A percentile compares a stretch with the other conserved stretches of the same genome.
Evolutionary conservation across 1,140 invertebrate genomes (phyloP).

Genomic region (Fopius arisanus): DNA sequence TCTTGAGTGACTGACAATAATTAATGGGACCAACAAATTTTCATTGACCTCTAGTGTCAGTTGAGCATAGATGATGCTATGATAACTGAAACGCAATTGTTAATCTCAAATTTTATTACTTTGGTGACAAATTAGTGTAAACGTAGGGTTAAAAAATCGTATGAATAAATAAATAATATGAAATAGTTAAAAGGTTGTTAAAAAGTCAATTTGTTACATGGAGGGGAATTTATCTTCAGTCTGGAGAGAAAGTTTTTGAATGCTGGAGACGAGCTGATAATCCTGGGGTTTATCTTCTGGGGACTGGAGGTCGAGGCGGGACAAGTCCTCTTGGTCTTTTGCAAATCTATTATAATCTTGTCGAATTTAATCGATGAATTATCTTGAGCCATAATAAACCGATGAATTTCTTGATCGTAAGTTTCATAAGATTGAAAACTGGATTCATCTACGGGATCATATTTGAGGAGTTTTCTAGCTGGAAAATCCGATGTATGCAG

Average conservation of each 20-base stretch:
- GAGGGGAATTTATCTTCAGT: conserved; percentile 16
- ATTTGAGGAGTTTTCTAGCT: not conserved
- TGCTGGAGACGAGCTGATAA: conserved; percentile 36
- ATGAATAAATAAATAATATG: conserved; percentile 4
- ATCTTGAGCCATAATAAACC: not conserved
- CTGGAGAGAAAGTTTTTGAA: conserved; percentile 33
- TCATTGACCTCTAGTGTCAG: not conserved
- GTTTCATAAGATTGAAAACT: not conserved
- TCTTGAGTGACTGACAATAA: not conserved
- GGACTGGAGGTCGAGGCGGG: not conserved
- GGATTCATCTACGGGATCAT: not conserved
- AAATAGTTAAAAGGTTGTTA: not conserved
- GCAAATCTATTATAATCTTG: not conserved
- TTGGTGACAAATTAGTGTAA: not conserved
- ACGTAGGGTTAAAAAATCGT: not conserved
- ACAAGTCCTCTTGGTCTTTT: not conserved
- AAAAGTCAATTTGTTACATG: not conserved
- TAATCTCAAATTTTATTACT: not conserved
- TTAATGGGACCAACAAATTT: not conserved
- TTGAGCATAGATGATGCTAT: too few species aligned
- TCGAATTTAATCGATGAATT: conserved; percentile 3
- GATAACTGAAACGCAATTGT: too few species aligned
- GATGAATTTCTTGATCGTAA: conserved; percentile 14
- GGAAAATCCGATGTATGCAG: not conserved
- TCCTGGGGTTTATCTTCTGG: conserved; percentile 5